Evolutionary conservation across 2,113 vertebrate genomes (phyloP), one percentile per base, ranked within the genome.

Genomic region (Silurus asotus): DNA sequence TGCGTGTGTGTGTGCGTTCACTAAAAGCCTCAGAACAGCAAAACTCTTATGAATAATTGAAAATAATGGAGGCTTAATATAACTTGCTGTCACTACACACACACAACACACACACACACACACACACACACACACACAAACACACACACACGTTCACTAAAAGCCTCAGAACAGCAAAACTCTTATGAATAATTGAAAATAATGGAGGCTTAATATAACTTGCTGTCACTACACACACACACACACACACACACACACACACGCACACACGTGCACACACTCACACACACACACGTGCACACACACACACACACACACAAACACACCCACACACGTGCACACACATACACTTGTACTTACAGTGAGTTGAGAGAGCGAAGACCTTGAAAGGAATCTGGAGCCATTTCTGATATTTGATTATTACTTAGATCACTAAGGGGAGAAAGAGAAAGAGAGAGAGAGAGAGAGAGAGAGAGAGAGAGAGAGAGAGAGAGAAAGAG

Each of bases 391-490:
- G 98, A 96, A 86, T 99, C 97, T 14, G 98, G 94, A 74, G 98
- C 98, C 79, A 98, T 91, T 92, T 99, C 98, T 17, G 98, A 99
- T 90, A 99, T 99, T 94, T 99, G 98, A 92, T 99, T 99, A 95
- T 99, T 99, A 90, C 98, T 99, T 90, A 99, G 93, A 94, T 99
- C 98, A 90, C 98, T 99, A 93, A 83, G 84, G 72, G 17, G 53
- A 56, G 51, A 77, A 14, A 28, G 75, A 56, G 23, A 77, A 5
- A 14, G 65, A 70, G 62, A 25, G 20, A 65, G 62, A 65, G 20
- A 65, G 62, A n/a, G 62, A 65, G 62, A 65, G 37, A 72, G 69
- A 70, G 67, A 19, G 67, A 70, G 28, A 70, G 67, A 45, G 37
- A 25, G 67, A 70, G 67, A 70, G 28, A 37, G 67, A 37, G 28